phyloP scores from a whole-genome alignment of 37 sponge, comb jelly and placozoan genomes.

The Diacarnus erythraeanus region DNA sequence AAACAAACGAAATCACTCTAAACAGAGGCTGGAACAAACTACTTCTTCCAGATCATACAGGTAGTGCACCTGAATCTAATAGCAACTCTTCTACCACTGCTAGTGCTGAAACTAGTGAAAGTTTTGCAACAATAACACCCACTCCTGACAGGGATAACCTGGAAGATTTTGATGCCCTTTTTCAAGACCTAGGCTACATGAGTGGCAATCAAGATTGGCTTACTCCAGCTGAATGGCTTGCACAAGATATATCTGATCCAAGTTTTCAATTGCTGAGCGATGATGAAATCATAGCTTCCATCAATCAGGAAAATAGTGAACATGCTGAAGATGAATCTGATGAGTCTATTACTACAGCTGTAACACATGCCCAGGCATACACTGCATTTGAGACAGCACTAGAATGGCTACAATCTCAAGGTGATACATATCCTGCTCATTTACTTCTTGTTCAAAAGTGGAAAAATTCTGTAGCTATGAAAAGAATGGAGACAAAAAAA shows the following conservation, averaged over 20 bases:
- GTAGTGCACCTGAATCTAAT: background rate
- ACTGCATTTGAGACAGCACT: background rate
- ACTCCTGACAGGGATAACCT: background rate
- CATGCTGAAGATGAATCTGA: background rate
- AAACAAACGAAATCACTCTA: background rate
- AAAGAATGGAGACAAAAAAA: background rate
- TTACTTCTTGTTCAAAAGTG: background rate
- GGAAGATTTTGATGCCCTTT: background rate
- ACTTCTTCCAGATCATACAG: background rate
- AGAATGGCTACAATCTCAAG: background rate
- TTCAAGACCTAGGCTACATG: background rate
- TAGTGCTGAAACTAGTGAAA: background rate
- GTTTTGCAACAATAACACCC: background rate
- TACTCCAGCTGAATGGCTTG: background rate
- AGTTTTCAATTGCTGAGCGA: background rate
- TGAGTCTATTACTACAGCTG: background rate
- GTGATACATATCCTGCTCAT: background rate
- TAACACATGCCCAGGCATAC: background rate
- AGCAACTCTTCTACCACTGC: background rate
- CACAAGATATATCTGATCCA: background rate
- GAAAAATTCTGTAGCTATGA: background rate
- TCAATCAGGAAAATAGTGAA: background rate
- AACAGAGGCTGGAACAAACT: constrained; percentile 13
- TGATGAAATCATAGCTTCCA: background rate
- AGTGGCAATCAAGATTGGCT: background rate